Base-by-base conservation (phyloP, 2,888 invertebrate species). In the Congeria kusceri region DNA sequence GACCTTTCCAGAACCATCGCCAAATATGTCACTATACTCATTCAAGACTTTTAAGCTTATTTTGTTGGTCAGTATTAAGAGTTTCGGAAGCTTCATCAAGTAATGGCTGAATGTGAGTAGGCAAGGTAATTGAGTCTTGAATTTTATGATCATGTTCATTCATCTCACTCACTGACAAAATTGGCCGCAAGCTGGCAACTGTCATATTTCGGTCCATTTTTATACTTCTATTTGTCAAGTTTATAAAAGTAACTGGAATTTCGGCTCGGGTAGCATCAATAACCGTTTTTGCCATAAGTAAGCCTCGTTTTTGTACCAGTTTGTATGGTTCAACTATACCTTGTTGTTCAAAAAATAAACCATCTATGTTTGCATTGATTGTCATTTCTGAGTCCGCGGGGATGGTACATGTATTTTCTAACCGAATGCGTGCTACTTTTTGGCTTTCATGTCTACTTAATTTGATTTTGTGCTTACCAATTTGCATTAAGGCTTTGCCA, bases 261-360 rank as follows among this genome's bases (percentile, higher is more conserved):
- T 39, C 49, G 11, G 20, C 4, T 4, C 57, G 7, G 9, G 46
- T 23, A 32, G 61, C 7, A 20, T 70, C 18, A 56, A 70, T 47
- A 7, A 79, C 23, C 3, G 67, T 59, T 44, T 62, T 65, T 20
- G 66, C 32, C 49, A 74, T 49, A 29, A 70, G 15, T 15, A 71
- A n/a, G 3, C 67, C 67, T 61, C 59, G 70, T 49, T 71, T 66
- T 1, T 15, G 32, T n/a, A 75, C 46, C 25, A 57, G 57, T 63
- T 67, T 67, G 61, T 62, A 57, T 47, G 79, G 71, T 63, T 79
- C 79, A 39, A 79, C 28, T 18, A 69, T 20, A 18, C 56, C 64
- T 27, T 59, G 23, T 11, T 20, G 3, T 18, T 32, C 7, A 23
- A 39, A n/a, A 29, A 39, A 15, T 18, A 44, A 44, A 15, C 68